These are phyloP conservation scores for Apodemia zela DNA, from an alignment of 2,888 invertebrate genomes.

Conservation along the genomic window DNA sequence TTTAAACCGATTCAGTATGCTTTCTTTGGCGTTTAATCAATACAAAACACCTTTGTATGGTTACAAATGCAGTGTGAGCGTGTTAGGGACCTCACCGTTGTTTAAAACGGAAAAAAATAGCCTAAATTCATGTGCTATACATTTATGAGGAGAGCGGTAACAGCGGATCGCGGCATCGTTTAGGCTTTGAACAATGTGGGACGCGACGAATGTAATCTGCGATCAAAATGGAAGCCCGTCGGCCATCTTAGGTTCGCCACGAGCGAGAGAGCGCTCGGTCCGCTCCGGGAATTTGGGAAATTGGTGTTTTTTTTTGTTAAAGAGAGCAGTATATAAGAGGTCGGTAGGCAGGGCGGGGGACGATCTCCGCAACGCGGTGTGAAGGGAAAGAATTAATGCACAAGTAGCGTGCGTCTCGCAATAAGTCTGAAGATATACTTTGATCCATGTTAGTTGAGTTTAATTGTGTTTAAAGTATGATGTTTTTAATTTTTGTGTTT, in stretches of 20 bases:
- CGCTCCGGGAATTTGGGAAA: slow-evolving; percentile 77
- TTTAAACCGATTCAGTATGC: slow-evolving; percentile 51
- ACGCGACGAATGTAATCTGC: slow-evolving; percentile 72
- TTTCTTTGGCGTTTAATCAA: slow-evolving; percentile 62
- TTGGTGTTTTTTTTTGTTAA: slow-evolving; percentile 78
- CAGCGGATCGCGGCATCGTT: slow-evolving; percentile 56
- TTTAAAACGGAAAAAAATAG: slow-evolving; percentile 69
- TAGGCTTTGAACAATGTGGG: slow-evolving; percentile 70
- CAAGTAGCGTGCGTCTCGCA: slow-evolving; percentile 40
- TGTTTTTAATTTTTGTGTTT: too few relatives aligned
- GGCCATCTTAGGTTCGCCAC: slow-evolving; percentile 76
- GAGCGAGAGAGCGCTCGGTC: slow-evolving; percentile 71
- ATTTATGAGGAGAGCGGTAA: slow-evolving; percentile 57
- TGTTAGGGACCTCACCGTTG: slow-evolving; percentile 51
- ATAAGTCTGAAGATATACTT: slow-evolving; percentile 47
- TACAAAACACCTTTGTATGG: slow-evolving; percentile 44
- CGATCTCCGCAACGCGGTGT: slow-evolving; percentile 75
- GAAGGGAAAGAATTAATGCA: slow-evolving; percentile 71
- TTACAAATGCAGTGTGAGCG: slow-evolving; percentile 19
- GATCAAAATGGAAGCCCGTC: slow-evolving; percentile 77
- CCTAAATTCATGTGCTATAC: slow-evolving; percentile 74
- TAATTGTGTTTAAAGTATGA: not conserved
- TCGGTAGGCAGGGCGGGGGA: slow-evolving; percentile 66
- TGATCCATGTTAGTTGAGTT: not conserved
- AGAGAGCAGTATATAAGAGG: slow-evolving; percentile 80